Evolutionary conservation across 2,113 vertebrate genomes (phyloP).

Genomic region (Dipodomys merriami): DNA sequence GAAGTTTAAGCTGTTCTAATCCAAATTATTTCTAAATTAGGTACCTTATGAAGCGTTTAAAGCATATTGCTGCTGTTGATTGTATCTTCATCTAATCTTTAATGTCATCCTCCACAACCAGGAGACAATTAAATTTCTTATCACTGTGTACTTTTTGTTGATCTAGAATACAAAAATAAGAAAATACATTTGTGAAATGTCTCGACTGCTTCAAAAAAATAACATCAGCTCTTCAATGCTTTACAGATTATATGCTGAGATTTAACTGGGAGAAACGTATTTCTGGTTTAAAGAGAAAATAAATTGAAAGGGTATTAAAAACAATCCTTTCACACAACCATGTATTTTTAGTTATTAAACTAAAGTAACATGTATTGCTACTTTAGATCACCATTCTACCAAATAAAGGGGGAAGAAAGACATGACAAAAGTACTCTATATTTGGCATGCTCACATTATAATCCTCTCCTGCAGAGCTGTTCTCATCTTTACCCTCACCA

Average conservation of each 20-base stretch:
- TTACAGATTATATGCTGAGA: not conserved
- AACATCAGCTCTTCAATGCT: not conserved
- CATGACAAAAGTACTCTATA: not conserved
- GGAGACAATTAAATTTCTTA: slow-evolving; percentile 40
- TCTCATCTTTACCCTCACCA: not conserved
- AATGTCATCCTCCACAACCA: not conserved
- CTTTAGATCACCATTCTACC: slow-evolving; percentile 6
- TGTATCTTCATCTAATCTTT: slow-evolving; percentile 18
- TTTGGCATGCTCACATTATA: not conserved
- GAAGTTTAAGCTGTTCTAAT: not conserved
- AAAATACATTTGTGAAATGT: not conserved
- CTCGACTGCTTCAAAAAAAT: not conserved
- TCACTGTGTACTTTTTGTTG: not conserved
- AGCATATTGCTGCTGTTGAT: not conserved
- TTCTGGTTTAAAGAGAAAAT: slow-evolving; percentile 21
- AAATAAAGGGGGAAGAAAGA: not conserved
- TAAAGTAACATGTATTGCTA: slow-evolving; percentile 22
- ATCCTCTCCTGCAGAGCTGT: not conserved
- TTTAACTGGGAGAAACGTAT: not conserved
- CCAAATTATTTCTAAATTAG: slow-evolving; percentile 2
- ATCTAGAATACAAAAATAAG: slow-evolving; percentile 13
- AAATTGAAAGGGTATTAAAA: not conserved
- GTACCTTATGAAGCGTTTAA: slow-evolving; percentile 13
- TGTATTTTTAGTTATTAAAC: not conserved
- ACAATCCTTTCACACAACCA: not conserved